Base-by-base conservation (phyloP, 1,140 invertebrate genomes). In the Drosophila saltans region DNA sequence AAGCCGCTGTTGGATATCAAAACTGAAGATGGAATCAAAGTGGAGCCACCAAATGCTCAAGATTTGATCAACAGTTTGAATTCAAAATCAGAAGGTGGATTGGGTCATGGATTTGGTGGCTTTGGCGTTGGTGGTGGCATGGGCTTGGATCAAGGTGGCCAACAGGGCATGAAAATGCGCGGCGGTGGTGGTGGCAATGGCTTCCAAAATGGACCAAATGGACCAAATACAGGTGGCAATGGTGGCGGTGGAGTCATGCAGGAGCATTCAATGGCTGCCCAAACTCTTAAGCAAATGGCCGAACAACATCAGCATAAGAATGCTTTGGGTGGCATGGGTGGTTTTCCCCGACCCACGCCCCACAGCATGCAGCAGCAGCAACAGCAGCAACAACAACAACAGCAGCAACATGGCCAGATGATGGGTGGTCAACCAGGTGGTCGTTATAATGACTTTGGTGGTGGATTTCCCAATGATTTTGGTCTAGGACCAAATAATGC, bases 241-340 rank as follows among this genome's bases (percentile, higher is more conserved):
- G 71, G 40, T 9, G 82, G 59, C 33, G 88, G 73, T 24, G 78
- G 80, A 28, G 67, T 86, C 63, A 94, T 83, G 94, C 93, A 78
- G 92, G 96, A 97, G 84, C 94, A 96, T 90, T 97, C 96, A 64
- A 96, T 97, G 6, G 97, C 97, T 1, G 97, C 98, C 2, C 97
- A 98, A 93, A 98, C 97, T 0, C 93, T 98, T 9, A 98, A 98
- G 92, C 97, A 98, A 82, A 98, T 98, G 97, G 98, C 98, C 3
- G 97, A 98, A 89, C 97, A 98, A 90, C 98, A 98, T 91, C 97
- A 98, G 92, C 97, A 97, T 92, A 97, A 97, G 91, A 95, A 94
- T 69, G 95, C 94, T 73, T 93, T 94, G 85, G 93, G 94, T 11
- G 93, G 94, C 39, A 93, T 94, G 85, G 83, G 78, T 8, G 88